Base-by-base conservation (phyloP, 2,113 vertebrate species). In the Corythornis cristatus region DNA sequence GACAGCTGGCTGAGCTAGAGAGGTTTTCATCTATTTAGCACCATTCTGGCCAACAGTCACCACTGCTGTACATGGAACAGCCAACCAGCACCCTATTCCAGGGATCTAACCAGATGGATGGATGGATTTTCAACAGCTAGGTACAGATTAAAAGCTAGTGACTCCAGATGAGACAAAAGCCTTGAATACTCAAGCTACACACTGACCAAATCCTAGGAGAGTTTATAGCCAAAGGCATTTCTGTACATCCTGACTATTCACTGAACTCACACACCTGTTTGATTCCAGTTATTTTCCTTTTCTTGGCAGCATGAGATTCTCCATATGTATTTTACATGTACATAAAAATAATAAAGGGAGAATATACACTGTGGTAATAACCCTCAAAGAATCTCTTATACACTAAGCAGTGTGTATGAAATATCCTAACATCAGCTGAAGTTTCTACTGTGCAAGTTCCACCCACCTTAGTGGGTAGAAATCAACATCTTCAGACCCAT, bases 211-310 rank as follows among this genome's bases (percentile, higher is more conserved):
- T 33, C 46, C 33, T 28, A 33, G 62, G 18, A 89, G 22, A 89
- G 9, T 6, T 60, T 46, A 51, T 15, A 65, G 54, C 12, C 31
- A 58, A 10, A 43, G 35, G 15, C 26, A n/a, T 11, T 0, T 0
- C 17, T 60, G 35, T 35, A 45, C 54, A 83, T 17, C 40, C 45
- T 6, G 0, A 45, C 20, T 72, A 15, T 46, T 68, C 50, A 25
- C 2, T 48, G 42, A 79, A 57, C 3, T 82, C 61, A 64, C 0
- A 1, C 15, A 40, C 7, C 21, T 3, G 0, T 54, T 67, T 31
- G 28, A 87, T 75, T 87, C n/a, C 29, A n/a, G 35, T 79, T 75
- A n/a, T 45, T 68, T 45, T 79, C 26, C 35, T 12, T 20, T 57
- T 75, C 60, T 54, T 8, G n/a, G 19, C 13, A 74, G 31, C 33